These are phyloP conservation scores for Crocodylus rhombifer DNA, from an alignment of 2,797 vertebrate genomes.

Conservation along the genomic window DNA sequence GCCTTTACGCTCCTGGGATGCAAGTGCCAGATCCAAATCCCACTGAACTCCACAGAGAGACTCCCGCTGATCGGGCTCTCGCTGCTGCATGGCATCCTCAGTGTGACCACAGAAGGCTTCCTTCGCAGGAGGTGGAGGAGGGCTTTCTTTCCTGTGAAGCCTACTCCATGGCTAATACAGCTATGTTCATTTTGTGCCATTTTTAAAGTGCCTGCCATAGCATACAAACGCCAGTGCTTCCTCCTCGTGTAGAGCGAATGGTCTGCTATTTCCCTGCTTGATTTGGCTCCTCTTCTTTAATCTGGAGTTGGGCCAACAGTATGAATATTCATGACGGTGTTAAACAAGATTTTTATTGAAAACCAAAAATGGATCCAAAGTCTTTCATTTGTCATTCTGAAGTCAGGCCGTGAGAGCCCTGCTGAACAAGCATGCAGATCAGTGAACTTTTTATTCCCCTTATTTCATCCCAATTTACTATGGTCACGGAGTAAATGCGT, in stretches of 20 bases:
- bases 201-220: not conserved
- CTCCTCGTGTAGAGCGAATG: constrained; percentile 40
- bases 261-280: constrained; percentile 35
- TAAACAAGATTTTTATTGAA: constrained; percentile 78
- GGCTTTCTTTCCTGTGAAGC: not conserved
- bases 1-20: not conserved
- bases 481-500: not conserved
- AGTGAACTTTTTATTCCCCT: constrained; percentile 10
- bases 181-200: not conserved
- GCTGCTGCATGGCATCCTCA: not conserved
- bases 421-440: constrained; percentile 20
- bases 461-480: not conserved
- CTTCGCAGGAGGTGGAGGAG: not conserved
- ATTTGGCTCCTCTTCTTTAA: constrained; percentile 45
- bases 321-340: constrained; percentile 74
- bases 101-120: not conserved
- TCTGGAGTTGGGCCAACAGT: constrained; percentile 50
- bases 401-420: constrained; percentile 39
- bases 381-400: constrained; percentile 57
- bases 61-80: not conserved
- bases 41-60: not conserved
- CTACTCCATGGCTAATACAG: not conserved
- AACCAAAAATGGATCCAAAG: constrained; percentile 68
- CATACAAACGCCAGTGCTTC: constrained; percentile 22
- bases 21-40: not conserved